A percentile compares a stretch with the other conserved stretches of the same genome.
Conservation (phyloP, 53 echinoderm and acorn worm genomes). For the Pentamera pediparva region DNA sequence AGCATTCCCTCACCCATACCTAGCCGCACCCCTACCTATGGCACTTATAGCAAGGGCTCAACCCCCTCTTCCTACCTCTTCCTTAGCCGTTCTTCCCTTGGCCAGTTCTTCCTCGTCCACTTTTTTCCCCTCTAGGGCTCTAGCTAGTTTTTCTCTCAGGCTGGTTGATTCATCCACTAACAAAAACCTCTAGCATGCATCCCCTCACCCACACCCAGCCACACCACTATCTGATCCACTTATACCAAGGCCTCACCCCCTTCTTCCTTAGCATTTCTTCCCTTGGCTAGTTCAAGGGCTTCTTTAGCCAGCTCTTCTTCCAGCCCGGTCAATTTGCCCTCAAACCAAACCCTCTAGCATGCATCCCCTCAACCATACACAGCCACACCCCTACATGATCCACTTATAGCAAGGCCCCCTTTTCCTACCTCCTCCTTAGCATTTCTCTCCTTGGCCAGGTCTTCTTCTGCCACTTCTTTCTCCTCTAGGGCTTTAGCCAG, state of each 20-base stretch:
- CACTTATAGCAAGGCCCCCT: neutral
- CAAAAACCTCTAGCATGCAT: too few species aligned
- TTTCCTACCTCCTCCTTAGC: constrained; percentile 71
- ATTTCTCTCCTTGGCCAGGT: constrained; percentile 58
- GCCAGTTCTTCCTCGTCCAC: constrained; percentile 63
- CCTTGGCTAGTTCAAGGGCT: too few species aligned
- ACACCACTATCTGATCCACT: too few species aligned
- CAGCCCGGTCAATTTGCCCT: too few species aligned
- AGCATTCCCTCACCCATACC: neutral
- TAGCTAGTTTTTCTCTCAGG: constrained; percentile 65
- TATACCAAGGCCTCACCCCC: too few species aligned
- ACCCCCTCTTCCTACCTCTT: constrained; percentile 58
- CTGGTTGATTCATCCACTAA: constrained; percentile 72
- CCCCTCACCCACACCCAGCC: too few species aligned
- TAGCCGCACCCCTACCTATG: neutral
- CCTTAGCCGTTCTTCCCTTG: constrained; percentile 51
- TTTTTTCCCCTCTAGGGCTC: constrained; percentile 55
- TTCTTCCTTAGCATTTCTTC: too few species aligned
- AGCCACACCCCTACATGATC: neutral
- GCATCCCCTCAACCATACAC: neutral
- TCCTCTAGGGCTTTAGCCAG: constrained; percentile 60
- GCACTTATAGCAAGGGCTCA: neutral
- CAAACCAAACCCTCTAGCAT: neutral
- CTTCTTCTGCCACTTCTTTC: constrained; percentile 60
- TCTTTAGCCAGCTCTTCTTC: too few species aligned